Evolutionary conservation across 2,797 vertebrate species (phyloP), one percentile per base, ranked within the genome.

Genomic region (Trematocara caparti): DNA sequence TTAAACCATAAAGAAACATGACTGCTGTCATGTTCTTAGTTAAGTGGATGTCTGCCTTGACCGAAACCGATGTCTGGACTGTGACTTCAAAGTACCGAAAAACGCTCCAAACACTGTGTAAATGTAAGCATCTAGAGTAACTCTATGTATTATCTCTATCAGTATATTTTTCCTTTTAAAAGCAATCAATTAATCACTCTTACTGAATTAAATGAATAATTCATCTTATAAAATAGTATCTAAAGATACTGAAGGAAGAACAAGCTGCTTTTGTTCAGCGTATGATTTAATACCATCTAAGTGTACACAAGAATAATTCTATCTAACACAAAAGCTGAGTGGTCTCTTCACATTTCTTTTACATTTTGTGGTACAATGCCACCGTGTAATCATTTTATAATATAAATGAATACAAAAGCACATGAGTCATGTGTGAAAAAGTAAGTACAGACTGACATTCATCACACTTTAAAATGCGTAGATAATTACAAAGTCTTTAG

Each of bases 111-210:
- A 76, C 32, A 21, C 48, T 30, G 45, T 21, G 45, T 71, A 75
- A 89, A 75, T 82, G 45, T 49, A 66, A 88, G 84, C 66, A 51
- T 66, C 55, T 69, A 19, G 45, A 81, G 78, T 53, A 78, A 82
- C 24, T 79, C 45, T 57, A 57, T 81, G 71, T 53, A 80, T 78
- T 55, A 82, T n/a, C 32, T 8, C 57, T 62, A 59, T 80, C 53
- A 81, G 77, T 75, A 81, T 84, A 84, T 77, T 36, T 1, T 13
- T 59, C 47, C 38, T 71, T 69, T 13, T 57, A 79, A 85, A 72
- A 13, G 43, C 17, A 32, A 55, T 55, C 13, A 27, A 15, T 55
- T 85, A 69, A 85, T 88, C 80, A 62, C 40, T 69, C 19, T 48
- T 74, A 50, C 36, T 43, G 21, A 78, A 53, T 74, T 34, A 21